Conservation (phyloP, 2,888 invertebrate species). For the Lagria hirta region DNA sequence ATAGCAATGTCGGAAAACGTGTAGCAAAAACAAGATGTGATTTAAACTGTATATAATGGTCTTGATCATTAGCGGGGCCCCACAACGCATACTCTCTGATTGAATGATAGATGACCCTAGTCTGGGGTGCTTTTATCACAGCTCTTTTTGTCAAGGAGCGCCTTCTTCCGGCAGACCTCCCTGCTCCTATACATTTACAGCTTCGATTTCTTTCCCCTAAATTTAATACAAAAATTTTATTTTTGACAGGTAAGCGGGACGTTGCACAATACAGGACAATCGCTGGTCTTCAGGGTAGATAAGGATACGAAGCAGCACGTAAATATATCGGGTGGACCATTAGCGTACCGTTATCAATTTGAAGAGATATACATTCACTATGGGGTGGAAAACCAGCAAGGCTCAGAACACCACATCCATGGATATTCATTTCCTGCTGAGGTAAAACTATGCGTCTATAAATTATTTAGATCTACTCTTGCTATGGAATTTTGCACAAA, state of each 20-base stretch:
- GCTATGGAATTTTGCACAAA: no score
- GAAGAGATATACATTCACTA: constrained; percentile 96
- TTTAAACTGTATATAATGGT: constrained; percentile 44
- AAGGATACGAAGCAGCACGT: constrained; percentile 88
- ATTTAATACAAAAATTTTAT: constrained; percentile 18
- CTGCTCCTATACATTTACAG: neutral
- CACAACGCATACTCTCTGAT: constrained; percentile 39
- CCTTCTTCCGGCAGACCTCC: constrained; percentile 11
- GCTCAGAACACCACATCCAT: constrained; percentile 95
- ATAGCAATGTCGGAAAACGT: constrained; percentile 32
- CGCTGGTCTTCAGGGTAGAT: constrained; percentile 87
- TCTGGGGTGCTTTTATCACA: constrained; percentile 20
- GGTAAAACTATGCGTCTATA: constrained; percentile 66
- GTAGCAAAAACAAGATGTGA: constrained; percentile 37
- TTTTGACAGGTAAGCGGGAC: constrained; percentile 77
- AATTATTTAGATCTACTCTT: neutral
- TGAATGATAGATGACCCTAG: constrained; percentile 47
- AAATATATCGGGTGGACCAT: constrained; percentile 94
- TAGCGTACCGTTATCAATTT: constrained; percentile 93
- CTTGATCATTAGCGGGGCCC: constrained; percentile 44
- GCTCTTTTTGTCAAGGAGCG: constrained; percentile 20
- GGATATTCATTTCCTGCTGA: constrained; percentile 96
- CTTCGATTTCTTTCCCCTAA: constrained; percentile 6
- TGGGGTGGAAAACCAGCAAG: constrained; percentile 83
- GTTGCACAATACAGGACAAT: constrained; percentile 92